Evolutionary conservation across 2,113 vertebrate genomes (phyloP).

Genomic region (Parus major): DNA sequence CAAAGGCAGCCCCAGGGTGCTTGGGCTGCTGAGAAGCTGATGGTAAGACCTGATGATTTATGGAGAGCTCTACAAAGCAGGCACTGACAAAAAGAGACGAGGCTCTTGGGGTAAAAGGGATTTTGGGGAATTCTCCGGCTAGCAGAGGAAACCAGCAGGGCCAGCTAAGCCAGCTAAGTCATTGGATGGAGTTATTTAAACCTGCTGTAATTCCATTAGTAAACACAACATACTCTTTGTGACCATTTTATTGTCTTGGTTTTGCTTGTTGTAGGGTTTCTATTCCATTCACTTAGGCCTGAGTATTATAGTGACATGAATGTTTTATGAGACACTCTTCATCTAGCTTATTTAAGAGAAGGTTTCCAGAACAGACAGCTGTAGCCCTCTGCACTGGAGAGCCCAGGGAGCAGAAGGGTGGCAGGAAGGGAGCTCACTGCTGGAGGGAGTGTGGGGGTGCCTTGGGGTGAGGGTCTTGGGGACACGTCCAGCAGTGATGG

Average conservation of each 20-base stretch:
- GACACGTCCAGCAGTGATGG: accelerated
- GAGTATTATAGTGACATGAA: background rate
- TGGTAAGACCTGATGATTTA: background rate
- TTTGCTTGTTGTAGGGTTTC: constrained; percentile 2
- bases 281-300: constrained; percentile 19
- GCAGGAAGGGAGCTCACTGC: background rate
- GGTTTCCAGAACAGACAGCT: background rate
- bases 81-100: accelerated
- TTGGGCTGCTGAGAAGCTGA: background rate
- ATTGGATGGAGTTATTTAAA: background rate
- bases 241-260: constrained; percentile 12
- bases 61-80: background rate
- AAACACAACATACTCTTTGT: background rate
- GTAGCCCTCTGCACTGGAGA: background rate
- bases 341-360: background rate
- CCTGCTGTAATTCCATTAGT: background rate
- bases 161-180: background rate
- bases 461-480: accelerated
- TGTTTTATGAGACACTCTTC: background rate
- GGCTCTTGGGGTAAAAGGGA: background rate
- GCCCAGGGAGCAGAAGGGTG: background rate
- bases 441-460: accelerated
- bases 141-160: background rate
- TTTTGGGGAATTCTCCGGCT: background rate
- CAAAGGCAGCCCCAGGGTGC: background rate